These are phyloP conservation scores for Cynocephalus volans DNA, from an alignment of 2,113 vertebrate genomes.

Conservation along the genomic window DNA sequence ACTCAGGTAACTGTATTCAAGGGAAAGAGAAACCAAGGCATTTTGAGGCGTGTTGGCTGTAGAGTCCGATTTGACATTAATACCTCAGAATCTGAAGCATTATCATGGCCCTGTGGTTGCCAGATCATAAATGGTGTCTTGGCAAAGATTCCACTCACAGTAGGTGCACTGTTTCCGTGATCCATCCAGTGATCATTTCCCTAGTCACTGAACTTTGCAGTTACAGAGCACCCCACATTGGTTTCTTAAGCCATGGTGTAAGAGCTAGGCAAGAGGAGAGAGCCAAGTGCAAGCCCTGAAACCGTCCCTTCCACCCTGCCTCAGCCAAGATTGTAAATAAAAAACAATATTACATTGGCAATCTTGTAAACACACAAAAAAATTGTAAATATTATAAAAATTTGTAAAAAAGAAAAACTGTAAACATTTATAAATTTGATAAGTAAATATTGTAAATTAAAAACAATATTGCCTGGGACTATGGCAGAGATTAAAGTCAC, in stretches of 20 bases:
- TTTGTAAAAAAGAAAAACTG: not conserved
- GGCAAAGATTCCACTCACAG: not conserved
- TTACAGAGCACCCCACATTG: not conserved
- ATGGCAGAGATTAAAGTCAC: not conserved
- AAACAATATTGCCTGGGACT: not conserved
- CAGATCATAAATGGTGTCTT: not conserved
- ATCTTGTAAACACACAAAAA: not conserved
- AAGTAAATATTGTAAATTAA: not conserved
- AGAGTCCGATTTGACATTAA: constrained; percentile 1
- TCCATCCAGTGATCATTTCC: not conserved
- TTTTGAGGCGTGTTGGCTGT: not conserved
- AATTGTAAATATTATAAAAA: not conserved
- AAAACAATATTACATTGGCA: not conserved
- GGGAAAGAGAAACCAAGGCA: not conserved
- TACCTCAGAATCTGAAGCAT: not conserved
- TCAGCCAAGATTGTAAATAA: not conserved
- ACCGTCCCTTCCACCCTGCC: not conserved
- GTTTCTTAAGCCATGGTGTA: not conserved
- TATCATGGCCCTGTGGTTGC: not conserved
- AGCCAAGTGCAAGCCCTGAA: not conserved
- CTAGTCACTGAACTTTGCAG: not conserved
- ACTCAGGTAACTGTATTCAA: not conserved
- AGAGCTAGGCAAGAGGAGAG: not conserved
- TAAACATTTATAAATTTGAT: not conserved
- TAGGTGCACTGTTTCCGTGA: not conserved